Conservation (phyloP, 1,140 invertebrate species). For the Neoseiulus cucumeris region DNA sequence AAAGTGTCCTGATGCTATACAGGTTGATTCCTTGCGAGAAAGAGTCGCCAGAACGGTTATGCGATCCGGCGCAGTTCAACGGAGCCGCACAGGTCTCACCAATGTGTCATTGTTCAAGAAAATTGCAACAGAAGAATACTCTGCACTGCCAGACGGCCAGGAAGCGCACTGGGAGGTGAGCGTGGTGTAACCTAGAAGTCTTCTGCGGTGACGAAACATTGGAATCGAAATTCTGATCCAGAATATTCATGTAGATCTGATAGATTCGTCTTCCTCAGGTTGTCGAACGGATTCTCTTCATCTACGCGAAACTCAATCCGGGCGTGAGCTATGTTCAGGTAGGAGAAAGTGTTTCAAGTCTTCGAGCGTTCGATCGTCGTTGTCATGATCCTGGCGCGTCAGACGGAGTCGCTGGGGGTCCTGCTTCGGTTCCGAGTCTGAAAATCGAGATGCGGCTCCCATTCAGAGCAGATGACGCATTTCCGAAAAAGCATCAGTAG, state of each 20-base stretch:
- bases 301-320: slow-evolving; percentile 94
- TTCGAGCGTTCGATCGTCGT: no score
- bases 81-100: slow-evolving; percentile 64
- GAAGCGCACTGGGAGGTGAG: slow-evolving; percentile 51
- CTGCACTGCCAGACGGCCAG: slow-evolving; percentile 51
- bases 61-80: slow-evolving; percentile 64
- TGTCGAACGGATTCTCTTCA: slow-evolving; percentile 81
- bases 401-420: no score
- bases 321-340: slow-evolving; percentile 87
- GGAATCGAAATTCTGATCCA: no score
- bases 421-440: no score
- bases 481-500: no score
- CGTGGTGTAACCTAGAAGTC: background rate
- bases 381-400: no score
- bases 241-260: no score
- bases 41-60: slow-evolving; percentile 65
- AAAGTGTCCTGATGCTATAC: no score
- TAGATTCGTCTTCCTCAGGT: slow-evolving; percentile 46
- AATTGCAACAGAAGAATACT: slow-evolving; percentile 52
- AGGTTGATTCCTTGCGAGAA: slow-evolving; percentile 55
- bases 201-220: slow-evolving; percentile 12
- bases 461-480: no score
- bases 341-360: no score
- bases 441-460: no score
- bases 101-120: slow-evolving; percentile 29